Conservation (phyloP, 37 sponge, comb jelly and placozoan genomes). For the Mnemiopsis leidyi region DNA sequence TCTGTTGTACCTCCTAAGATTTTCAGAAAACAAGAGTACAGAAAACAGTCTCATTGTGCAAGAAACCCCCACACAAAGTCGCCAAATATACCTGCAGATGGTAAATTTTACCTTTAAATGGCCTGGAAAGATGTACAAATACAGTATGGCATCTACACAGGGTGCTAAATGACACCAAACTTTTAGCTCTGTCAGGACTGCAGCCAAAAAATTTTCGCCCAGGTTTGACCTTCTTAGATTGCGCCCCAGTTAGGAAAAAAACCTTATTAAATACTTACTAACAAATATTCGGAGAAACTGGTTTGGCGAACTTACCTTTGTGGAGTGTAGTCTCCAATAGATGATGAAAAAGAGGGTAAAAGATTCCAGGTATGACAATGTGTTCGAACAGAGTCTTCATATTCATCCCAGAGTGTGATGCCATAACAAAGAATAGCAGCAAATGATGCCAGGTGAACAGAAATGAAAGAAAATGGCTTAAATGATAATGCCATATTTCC, state of each 20-base stretch:
- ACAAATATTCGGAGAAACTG: not conserved
- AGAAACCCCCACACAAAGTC: conserved; percentile 26
- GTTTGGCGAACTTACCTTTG: conserved; percentile 10
- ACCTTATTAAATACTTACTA: not conserved
- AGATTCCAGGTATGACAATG: conserved; percentile 44
- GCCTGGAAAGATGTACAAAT: not conserved
- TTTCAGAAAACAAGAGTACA: conserved; percentile 6
- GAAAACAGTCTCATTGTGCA: not conserved
- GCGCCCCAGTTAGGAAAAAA: no score
- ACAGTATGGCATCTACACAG: no score
- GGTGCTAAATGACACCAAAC: no score
- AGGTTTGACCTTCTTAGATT: no score
- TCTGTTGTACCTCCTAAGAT: conserved; percentile 13
- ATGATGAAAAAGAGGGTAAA: conserved; percentile 59
- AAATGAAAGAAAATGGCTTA: not conserved
- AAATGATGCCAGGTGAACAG: conserved; percentile 14
- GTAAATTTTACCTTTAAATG: not conserved
- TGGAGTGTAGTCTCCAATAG: conserved; percentile 54
- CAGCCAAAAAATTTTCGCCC: no score
- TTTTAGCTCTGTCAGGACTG: no score
- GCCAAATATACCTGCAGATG: conserved; percentile 39
- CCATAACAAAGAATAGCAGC: conserved; percentile 49
- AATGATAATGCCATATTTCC: not conserved
- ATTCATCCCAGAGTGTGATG: conserved; percentile 21
- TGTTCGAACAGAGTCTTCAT: not conserved